These are phyloP conservation scores for Bombus waltoni DNA, from an alignment of 1,140 invertebrate species.

Conservation along the genomic window DNA sequence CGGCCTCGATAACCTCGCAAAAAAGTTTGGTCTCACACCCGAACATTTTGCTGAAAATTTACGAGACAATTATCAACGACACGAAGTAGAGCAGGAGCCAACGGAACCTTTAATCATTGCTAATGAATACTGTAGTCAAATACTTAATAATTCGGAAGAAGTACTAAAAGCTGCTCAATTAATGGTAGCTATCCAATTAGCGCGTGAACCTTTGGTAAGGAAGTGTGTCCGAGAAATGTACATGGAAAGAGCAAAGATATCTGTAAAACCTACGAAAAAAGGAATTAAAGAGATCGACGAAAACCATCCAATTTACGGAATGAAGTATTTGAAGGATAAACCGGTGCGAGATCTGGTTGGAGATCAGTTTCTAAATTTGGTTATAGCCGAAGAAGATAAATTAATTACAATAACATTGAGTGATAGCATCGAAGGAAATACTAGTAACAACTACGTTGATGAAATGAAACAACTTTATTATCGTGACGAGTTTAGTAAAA, in stretches of 20 bases:
- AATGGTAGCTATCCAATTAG: slow-evolving; percentile 97
- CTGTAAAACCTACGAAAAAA: slow-evolving; percentile 93
- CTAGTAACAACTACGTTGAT: slow-evolving; percentile 90
- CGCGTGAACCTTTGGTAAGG: slow-evolving; percentile 94
- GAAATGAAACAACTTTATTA: slow-evolving; percentile 96
- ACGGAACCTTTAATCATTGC: slow-evolving; percentile 92
- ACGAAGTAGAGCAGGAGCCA: slow-evolving; percentile 97
- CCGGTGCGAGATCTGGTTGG: slow-evolving; percentile 94
- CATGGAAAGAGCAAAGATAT: slow-evolving; percentile 94
- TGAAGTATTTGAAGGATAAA: slow-evolving; percentile 98
- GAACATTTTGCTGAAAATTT: slow-evolving; percentile 99
- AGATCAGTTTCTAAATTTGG: slow-evolving; percentile 94
- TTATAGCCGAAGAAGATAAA: slow-evolving; percentile 94
- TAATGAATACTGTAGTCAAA: slow-evolving; percentile 85
- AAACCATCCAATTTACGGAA: slow-evolving; percentile 92
- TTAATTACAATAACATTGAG: slow-evolving; percentile 89
- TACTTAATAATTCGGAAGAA: slow-evolving; percentile 87
- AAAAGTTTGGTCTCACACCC: slow-evolving; percentile 97
- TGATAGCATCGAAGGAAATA: slow-evolving; percentile 91
- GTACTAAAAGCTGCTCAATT: slow-evolving; percentile 94
- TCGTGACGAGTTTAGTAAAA: slow-evolving; percentile 97
- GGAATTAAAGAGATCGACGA: slow-evolving; percentile 97
- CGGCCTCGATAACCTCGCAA: slow-evolving; percentile 92
- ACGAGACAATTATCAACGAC: slow-evolving; percentile 97
- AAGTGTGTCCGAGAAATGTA: slow-evolving; percentile 94